Evolutionary conservation across 2,113 vertebrate genomes (phyloP), one percentile per base, ranked within the genome.

Genomic region (Hiodon alosoides): DNA sequence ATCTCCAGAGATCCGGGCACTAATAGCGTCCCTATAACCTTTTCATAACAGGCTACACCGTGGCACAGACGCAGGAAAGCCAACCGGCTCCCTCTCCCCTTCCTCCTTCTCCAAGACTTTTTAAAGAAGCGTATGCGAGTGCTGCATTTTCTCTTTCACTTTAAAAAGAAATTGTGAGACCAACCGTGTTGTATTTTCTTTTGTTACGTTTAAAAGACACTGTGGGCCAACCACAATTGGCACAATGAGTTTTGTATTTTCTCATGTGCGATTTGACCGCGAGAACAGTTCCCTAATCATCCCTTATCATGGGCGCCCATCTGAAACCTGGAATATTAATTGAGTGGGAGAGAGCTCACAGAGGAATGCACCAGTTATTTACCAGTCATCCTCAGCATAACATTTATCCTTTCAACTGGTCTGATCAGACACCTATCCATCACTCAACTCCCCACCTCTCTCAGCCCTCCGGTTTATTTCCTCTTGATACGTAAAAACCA

Each of bases 401-500:
- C 89, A 91, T 93, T 93, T 91, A 91, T 91, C 91, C 91, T 93
- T 90, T 89, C 89, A 87, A 91, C 85, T 82, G 86, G 89, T 90
- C 83, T 86, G 81, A 85, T 86, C 87, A 89, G 91, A 86, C 86
- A 87, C 81, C 82, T 80, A 86, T 90, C 85, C 83, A 87, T 88
- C 86, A 83, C 79, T 83, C 81, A 73, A 86, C 84, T 80, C 64
- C 80, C 83, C 69, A 59, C 78, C 69, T 79, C 55, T 81, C 81
- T 86, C 52, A 46, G 6, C 3, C 53, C 31, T 67, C 46, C 14
- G 16, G 48, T 75, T 46, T 68, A 57, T 8, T 68, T 74, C 17
- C 52, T 75, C 65, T 75, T 65, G 65, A 68, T 68, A 75, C 73
- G 58, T 68, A 48, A 68, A 31, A 68, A 58, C 47, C 53, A 67